Evolutionary conservation across 2,113 vertebrate species (phyloP), one percentile per base, ranked within the genome.

Genomic region (Aleadryas rufinucha): DNA sequence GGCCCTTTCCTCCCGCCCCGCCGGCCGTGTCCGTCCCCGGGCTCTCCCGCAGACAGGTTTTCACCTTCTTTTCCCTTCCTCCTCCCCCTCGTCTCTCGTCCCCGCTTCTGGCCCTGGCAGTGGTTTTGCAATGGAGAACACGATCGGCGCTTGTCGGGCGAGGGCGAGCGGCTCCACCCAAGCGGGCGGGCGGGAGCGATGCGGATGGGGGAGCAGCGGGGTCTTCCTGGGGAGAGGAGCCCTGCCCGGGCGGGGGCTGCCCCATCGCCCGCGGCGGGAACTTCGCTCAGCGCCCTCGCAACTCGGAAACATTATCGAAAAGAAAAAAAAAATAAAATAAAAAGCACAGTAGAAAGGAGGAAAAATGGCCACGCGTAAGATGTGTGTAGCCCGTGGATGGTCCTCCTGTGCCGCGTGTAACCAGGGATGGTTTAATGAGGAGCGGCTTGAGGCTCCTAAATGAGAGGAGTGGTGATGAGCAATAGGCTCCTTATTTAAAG

Each of bases 91-190:
- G 9, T 54, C 68, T 63, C 54, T 57, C 64, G 63, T 78, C 35
- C 47, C 33, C 42, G 20, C 41, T 80, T 13, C 33, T 50, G 81
- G 75, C 56, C 69, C 49, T 22, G 75, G 54, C 83, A 11, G 31
- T 3, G 87, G 60, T 21, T 79, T 74, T 87, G 72, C 74, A 35
- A 63, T 65, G 85, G 80, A 89, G 79, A 83, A 12, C 21, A 0
- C 54, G 81, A 3, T 57, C 27, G 77, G 77, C 37, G 45, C 56
- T 84, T 0, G 79, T 59, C 93, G 75, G 65, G 69, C 41, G 26
- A 53, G 84, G 83, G 75, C 80, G 66, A 71, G 88, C 84, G 79
- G 83, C 91, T 89, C 95, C 95, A 90, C 93, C 92, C 96, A 84
- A 92, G 59, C 57, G 35, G 47, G 37, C 50, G 79, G 86, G 78